Percentiles rank a stretch among this genome's conserved stretches.
phyloP scores from a whole-genome alignment of 2,113 vertebrate species.

The Melanocharis versteri region DNA sequence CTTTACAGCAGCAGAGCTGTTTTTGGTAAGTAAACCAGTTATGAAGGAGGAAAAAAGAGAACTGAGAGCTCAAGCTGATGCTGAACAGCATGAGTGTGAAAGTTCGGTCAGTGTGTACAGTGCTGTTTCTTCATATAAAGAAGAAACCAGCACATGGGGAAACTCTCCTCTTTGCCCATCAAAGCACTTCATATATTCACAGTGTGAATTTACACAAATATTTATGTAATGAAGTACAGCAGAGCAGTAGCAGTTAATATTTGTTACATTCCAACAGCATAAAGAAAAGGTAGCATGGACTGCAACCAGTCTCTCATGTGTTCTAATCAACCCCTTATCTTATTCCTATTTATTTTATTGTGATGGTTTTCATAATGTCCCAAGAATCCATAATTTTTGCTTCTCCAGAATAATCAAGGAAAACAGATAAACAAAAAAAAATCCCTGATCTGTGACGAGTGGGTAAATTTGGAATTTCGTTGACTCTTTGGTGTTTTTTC shows the following conservation, averaged over 20 bases:
- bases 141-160: constrained; percentile 3
- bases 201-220: constrained; percentile 60
- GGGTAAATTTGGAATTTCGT: background rate
- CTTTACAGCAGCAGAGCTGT: background rate
- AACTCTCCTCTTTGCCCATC: constrained; percentile 9
- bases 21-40: constrained; percentile 7
- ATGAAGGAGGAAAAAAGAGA: background rate
- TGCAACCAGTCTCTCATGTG: background rate
- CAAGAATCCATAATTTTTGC: background rate
- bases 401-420: background rate
- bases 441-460: background rate
- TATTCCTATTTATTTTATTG: background rate
- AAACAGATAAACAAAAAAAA: constrained; percentile 26
- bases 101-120: background rate
- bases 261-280: constrained; percentile 43
- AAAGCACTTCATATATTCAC: constrained; percentile 44
- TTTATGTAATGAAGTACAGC: constrained; percentile 41
- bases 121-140: constrained; percentile 6
- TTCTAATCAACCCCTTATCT: background rate
- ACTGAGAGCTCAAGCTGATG: constrained; percentile 38
- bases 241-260: constrained; percentile 57
- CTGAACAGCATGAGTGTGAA: constrained; percentile 26
- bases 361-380: background rate
- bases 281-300: constrained; percentile 29
- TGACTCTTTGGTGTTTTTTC: background rate